Evolutionary conservation across 2,113 vertebrate genomes (phyloP), one percentile per base, ranked within the genome.

Genomic region (Jacana jacana): DNA sequence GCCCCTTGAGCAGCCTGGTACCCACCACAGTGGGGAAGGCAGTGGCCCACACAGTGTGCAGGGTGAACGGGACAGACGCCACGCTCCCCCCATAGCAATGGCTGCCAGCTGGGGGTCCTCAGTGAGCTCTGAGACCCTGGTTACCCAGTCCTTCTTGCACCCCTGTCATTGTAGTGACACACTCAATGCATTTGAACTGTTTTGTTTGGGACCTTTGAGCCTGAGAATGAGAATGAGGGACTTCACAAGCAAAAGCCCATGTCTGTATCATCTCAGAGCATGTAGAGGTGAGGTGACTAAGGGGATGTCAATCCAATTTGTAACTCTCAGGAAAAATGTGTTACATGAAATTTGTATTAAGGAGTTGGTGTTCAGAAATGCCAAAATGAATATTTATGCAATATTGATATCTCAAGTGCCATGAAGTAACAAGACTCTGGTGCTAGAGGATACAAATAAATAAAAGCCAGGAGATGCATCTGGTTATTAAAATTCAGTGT

Each of bases 321-420:
- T 78, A 92, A 39, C 64, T 39, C 86, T 17, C 86, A 60, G 51
- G 35, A 81, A 91, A 94, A 92, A 75, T 0, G 2, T 13, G 27
- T n/a, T 75, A 84, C 17, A 17, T 40, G 3, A 61, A 69, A 78
- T 75, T 61, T 69, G 39, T 75, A 81, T 61, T 68, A 68, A 52
- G 66, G 24, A 84, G 48, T 2, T 87, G 44, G 40, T 39, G 66
- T 65, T 95, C 73, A 88, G 55, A 96, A 96, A 86, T 27, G 49
- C 40, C 77, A 90, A 81, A 91, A 84, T 84, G 44, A 86, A 65
- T 92, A 95, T 85, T 92, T 90, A 89, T 54, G 57, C 25, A 93
- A 85, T 87, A 93, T 20, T 79, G 65, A 7, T 65, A 95, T 69
- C 33, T 81, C 65, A 84, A 90, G 83, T 70, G 58, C 37, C 0